Evolutionary conservation across 2,888 invertebrate species (phyloP).

Genomic region (Bellardia bayeri): DNA sequence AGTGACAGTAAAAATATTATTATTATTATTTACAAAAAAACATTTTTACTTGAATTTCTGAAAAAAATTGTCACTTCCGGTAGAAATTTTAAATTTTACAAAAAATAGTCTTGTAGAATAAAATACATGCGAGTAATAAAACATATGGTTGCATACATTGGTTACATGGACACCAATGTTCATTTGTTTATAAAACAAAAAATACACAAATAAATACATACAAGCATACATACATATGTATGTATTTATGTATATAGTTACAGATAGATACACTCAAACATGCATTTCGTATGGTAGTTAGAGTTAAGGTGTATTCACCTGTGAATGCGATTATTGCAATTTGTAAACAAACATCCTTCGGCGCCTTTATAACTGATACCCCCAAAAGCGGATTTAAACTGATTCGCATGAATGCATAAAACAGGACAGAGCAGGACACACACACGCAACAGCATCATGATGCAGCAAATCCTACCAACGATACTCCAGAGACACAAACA

Average conservation of each 20-base stretch:
- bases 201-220: not conserved
- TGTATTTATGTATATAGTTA: not conserved
- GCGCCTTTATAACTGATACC: slow-evolving; percentile 70
- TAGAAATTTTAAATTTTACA: not conserved
- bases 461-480: slow-evolving; percentile 33
- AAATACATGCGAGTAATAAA: slow-evolving; percentile 10
- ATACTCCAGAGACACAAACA: slow-evolving; percentile 50
- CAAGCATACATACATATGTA: not conserved
- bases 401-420: slow-evolving; percentile 72
- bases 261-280: not conserved
- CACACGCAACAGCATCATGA: slow-evolving; percentile 12
- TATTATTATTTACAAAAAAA: too few species aligned
- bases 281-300: slow-evolving; percentile 4
- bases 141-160: slow-evolving; percentile 14
- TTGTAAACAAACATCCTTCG: slow-evolving; percentile 74
- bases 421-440: slow-evolving; percentile 36
- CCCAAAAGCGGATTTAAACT: slow-evolving; percentile 72
- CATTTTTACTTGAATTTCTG: too few species aligned
- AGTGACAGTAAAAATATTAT: too few species aligned
- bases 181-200: slow-evolving; percentile 13
- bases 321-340: slow-evolving; percentile 74
- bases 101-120: not conserved
- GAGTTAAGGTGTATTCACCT: slow-evolving; percentile 66
- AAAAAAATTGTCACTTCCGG: not conserved
- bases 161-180: slow-evolving; percentile 5